Conservation (phyloP, 1,140 invertebrate species). For the Acromyrmex heyeri region DNA sequence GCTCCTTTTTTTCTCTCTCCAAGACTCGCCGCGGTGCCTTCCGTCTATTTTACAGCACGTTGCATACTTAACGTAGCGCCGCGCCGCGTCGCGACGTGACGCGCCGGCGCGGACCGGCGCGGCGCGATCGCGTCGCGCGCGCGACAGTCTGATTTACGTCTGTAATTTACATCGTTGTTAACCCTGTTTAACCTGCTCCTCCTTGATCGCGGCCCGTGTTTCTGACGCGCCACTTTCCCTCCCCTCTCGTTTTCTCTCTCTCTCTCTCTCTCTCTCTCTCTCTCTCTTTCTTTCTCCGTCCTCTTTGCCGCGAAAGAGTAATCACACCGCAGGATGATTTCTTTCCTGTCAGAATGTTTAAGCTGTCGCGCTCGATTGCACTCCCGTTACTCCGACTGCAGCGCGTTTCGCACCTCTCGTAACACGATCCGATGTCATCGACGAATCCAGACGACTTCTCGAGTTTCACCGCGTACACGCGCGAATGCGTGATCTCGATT, state of each 20-base stretch:
- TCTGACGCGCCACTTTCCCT: background rate
- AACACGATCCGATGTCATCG: slow-evolving; percentile 59
- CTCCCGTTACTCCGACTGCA: slow-evolving; percentile 63
- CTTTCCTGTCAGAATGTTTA: background rate
- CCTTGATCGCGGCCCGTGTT: slow-evolving; percentile 33
- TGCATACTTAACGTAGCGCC: slow-evolving; percentile 24
- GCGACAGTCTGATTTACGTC: slow-evolving; percentile 56
- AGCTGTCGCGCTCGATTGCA: slow-evolving; percentile 23
- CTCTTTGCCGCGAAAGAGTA: background rate
- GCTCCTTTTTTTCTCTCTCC: slow-evolving; percentile 10
- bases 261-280: background rate
- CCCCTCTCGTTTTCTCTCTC: background rate
- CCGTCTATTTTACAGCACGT: slow-evolving; percentile 42
- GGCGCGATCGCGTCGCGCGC: background rate
- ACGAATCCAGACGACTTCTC: slow-evolving; percentile 51
- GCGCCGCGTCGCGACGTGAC: slow-evolving; percentile 12
- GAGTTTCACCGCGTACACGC: slow-evolving; percentile 59
- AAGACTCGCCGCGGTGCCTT: background rate
- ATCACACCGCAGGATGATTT: background rate
- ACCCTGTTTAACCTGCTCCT: slow-evolving; percentile 54
- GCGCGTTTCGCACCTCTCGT: slow-evolving; percentile 63
- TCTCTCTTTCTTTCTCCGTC: background rate
- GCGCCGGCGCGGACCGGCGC: slow-evolving; percentile 26
- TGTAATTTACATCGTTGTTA: slow-evolving; percentile 63
- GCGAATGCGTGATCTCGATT: slow-evolving; percentile 60